Evolutionary conservation across 2,888 invertebrate species (phyloP).

Genomic region (Melinaea marsaeus): DNA sequence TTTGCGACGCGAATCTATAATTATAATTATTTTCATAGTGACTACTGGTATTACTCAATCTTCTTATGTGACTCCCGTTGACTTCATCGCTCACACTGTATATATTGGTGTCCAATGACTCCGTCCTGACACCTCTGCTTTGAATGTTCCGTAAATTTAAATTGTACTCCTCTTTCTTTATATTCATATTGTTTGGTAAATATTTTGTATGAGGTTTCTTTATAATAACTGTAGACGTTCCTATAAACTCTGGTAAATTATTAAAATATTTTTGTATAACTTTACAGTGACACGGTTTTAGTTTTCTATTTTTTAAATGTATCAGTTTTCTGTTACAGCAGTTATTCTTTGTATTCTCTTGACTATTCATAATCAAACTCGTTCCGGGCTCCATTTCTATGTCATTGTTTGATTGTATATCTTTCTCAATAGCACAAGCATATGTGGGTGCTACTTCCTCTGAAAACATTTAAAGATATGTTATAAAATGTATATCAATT

Average conservation of each 20-base stretch:
- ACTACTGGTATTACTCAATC: conserved; percentile 40
- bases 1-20: conserved; percentile 30
- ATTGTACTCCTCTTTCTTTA: conserved; percentile 51
- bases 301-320: conserved; percentile 41
- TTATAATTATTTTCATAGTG: conserved; percentile 31
- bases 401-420: not conserved
- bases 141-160: conserved; percentile 49
- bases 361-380: not conserved
- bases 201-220: conserved; percentile 49
- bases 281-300: conserved; percentile 36
- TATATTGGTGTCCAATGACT: conserved; percentile 33
- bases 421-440: too few relatives aligned
- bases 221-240: conserved; percentile 44
- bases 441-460: not conserved
- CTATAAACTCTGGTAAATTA: conserved; percentile 50
- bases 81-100: conserved; percentile 50
- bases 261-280: conserved; percentile 43
- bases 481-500: too few relatives aligned
- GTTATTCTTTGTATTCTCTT: not conserved
- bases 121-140: conserved; percentile 33
- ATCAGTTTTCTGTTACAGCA: conserved; percentile 36
- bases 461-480: not conserved
- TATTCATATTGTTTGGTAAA: conserved; percentile 53
- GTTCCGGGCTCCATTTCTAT: not conserved
- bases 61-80: conserved; percentile 46